Evolutionary conservation across 2,113 vertebrate species (phyloP).

Genomic region (Perccottus glenii): DNA sequence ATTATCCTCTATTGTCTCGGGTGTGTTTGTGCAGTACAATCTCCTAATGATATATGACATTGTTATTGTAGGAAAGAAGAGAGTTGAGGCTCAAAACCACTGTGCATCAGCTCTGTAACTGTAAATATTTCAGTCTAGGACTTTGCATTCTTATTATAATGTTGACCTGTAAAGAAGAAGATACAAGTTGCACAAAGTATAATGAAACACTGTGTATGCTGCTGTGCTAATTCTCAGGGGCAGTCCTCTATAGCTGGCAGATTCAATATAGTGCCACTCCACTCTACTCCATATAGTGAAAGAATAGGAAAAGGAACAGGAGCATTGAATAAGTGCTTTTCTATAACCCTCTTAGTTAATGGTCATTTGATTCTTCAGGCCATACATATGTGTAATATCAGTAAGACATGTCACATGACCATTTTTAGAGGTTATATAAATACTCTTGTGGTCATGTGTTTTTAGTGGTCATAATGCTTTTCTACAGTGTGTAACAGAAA

Average conservation of each 20-base stretch:
- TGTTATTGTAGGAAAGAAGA: conserved; percentile 15
- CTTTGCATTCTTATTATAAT: conserved; percentile 1
- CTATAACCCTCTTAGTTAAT: too few relatives aligned
- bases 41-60: conserved; percentile 55
- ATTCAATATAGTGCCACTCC: conserved; percentile 1
- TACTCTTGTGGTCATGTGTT: too few relatives aligned
- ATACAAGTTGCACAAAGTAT: conserved; percentile 2
- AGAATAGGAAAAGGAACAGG: conserved; percentile 13
- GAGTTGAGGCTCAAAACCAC: conserved; percentile 15
- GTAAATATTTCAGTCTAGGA: conserved; percentile 6
- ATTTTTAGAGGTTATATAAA: too few relatives aligned
- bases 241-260: background rate
- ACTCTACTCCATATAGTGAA: background rate
- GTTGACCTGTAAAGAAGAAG: conserved; percentile 21
- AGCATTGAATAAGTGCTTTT: background rate
- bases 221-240: background rate
- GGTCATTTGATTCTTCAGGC: background rate
- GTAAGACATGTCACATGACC: too few relatives aligned
- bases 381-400: background rate
- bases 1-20: conserved; percentile 55
- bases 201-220: conserved; percentile 17
- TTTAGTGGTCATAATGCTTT: too few relatives aligned
- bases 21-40: conserved; percentile 44
- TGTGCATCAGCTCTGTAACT: background rate
- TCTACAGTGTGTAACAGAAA: too few relatives aligned